Evolutionary conservation across 2,797 vertebrate species (phyloP), one percentile per base, ranked within the genome.

Genomic region (Triplophysa bombifrons): DNA sequence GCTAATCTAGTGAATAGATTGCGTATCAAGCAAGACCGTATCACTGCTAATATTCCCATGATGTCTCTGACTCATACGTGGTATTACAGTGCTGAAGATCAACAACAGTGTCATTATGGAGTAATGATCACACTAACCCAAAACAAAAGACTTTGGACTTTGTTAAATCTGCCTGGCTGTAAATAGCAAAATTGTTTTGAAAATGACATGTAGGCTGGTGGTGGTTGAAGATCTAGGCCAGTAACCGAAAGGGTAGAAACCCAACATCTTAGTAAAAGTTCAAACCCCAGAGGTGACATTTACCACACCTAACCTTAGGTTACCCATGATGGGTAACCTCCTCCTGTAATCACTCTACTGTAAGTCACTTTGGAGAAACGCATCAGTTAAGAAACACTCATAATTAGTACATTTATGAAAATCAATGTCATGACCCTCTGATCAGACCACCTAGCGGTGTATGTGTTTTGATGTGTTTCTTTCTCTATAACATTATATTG

Each of bases 141-240:
- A 58, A 78, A 60, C 7, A 16, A 63, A 71, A 41, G 16, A 71
- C 76, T 71, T 78, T 78, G 67, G n/a, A n/a, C 58, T 61, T 25
- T 7, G 13, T 0, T 19, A 58, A 55, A 19, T 4, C 19, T n/a
- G 10, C 13, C 30, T 63, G 16, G 5, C 25, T 68, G 65, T 67
- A 67, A 68, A 58, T 60, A 51, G 20, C 56, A 17, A 76, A 56
- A 16, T 44, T 10, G 34, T 19, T 64, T 19, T 5, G 17, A 27
- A 46, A 27, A 56, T 17, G 38, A 46, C 38, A 46, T 19, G 14
- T 34, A 3, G 56, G n/a, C 17, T 38, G 41, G 41, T 48, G 65
- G 38, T 68, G 65, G 38, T 68, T 60, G 16, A 34, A 68, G 19
- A 69, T 69, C 41, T 61, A 53, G 30, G 63, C 13, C 30, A 58